These are phyloP conservation scores for Panzeria rudis DNA, from an alignment of 2,888 invertebrate species.

Conservation along the genomic window DNA sequence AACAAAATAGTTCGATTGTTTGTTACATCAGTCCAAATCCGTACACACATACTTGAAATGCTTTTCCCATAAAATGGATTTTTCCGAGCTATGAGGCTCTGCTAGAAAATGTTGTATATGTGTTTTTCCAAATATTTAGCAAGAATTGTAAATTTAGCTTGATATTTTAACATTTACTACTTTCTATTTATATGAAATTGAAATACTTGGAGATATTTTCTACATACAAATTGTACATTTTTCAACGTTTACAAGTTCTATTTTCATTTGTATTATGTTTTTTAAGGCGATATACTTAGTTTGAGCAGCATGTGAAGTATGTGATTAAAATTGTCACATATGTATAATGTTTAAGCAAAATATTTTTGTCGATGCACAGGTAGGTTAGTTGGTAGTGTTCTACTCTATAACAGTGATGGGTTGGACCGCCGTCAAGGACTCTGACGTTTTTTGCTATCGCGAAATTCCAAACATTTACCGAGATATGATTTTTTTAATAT, in stretches of 20 bases:
- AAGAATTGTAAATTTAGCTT: not conserved
- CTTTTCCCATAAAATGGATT: not conserved
- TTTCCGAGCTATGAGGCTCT: not conserved
- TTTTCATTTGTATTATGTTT: not conserved
- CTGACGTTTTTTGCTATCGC: too few relatives aligned
- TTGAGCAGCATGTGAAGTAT: not conserved
- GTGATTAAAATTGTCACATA: too few relatives aligned
- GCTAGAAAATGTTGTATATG: too few relatives aligned
- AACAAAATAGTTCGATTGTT: not conserved
- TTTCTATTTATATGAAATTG: conserved; percentile 48
- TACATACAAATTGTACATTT: too few relatives aligned
- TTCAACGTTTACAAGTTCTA: not conserved
- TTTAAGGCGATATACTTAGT: not conserved
- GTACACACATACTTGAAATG: not conserved
- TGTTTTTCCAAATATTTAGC: not conserved
- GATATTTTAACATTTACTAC: not conserved
- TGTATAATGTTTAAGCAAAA: too few relatives aligned
- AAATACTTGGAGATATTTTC: conserved; percentile 56
- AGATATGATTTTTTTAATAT: too few relatives aligned
- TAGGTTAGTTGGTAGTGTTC: too few relatives aligned
- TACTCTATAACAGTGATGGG: too few relatives aligned
- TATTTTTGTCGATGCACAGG: too few relatives aligned
- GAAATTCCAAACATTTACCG: too few relatives aligned
- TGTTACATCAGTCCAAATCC: not conserved
- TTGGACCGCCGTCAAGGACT: too few relatives aligned